Evolutionary conservation across 2,888 invertebrate genomes (phyloP).

Genomic region (Acronicta psi): DNA sequence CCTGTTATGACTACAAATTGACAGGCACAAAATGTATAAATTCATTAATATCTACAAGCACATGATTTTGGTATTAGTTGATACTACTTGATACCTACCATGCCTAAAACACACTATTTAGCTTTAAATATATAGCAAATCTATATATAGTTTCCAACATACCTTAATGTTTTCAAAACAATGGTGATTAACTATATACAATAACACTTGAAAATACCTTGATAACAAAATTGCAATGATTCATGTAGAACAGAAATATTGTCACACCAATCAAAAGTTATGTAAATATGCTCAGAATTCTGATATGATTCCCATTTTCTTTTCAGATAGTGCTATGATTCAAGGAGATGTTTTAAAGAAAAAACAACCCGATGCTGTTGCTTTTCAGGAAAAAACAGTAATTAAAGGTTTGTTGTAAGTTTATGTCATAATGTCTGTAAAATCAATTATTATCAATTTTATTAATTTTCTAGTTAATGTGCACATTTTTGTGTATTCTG

Average conservation of each 20-base stretch:
- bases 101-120: too few species aligned
- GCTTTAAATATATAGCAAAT: too few species aligned
- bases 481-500: too few species aligned
- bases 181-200: neutral
- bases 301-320: constrained; percentile 1
- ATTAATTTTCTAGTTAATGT: too few species aligned
- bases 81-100: too few species aligned
- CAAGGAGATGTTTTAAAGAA: constrained; percentile 8
- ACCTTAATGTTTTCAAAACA: too few species aligned
- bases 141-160: too few species aligned
- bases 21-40: too few species aligned
- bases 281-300: neutral
- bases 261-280: constrained; percentile 13
- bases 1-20: too few species aligned
- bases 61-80: too few species aligned
- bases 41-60: too few species aligned
- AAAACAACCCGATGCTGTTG: constrained; percentile 2
- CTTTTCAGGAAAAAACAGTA: constrained; percentile 11
- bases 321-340: constrained; percentile 36
- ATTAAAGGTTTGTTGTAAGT: constrained; percentile 42
- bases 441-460: neutral
- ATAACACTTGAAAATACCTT: constrained; percentile 4
- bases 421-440: neutral
- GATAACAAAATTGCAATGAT: constrained; percentile 8
- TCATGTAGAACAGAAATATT: constrained; percentile 11